Evolutionary conservation across 1,140 invertebrate genomes (phyloP).

Genomic region (Aphelenchoides avenae): DNA sequence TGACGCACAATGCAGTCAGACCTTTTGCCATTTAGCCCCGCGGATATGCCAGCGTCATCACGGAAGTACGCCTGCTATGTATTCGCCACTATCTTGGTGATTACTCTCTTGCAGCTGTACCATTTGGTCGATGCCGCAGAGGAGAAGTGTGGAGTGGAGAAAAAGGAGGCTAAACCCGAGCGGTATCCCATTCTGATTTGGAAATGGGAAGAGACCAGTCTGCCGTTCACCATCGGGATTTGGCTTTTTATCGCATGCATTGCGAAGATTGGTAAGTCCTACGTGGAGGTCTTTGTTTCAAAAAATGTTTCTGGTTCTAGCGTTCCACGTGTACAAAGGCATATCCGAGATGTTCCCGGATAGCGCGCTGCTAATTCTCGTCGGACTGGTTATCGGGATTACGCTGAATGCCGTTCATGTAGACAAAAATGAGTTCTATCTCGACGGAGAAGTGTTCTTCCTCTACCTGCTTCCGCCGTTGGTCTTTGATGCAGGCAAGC

Average conservation of each 20-base stretch:
- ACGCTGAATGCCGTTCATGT: slow-evolving; percentile 28
- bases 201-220: slow-evolving; percentile 25
- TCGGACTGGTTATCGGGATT: slow-evolving; percentile 39
- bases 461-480: slow-evolving; percentile 61
- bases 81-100: no score
- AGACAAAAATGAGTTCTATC: slow-evolving; percentile 35
- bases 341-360: slow-evolving; percentile 44
- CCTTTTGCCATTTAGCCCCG: no score
- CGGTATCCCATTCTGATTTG: no score
- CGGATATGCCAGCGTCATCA: no score
- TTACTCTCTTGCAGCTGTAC: no score
- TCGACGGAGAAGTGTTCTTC: slow-evolving; percentile 41
- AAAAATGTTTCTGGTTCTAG: slow-evolving; percentile 24
- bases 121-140: no score
- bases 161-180: no score
- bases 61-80: no score
- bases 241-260: slow-evolving; percentile 41
- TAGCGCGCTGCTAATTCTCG: slow-evolving; percentile 32
- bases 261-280: slow-evolving; percentile 39
- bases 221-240: slow-evolving; percentile 32
- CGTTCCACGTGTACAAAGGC: slow-evolving; percentile 44
- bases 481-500: slow-evolving; percentile 64
- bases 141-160: no score
- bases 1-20: no score
- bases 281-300: no score